phyloP scores from a whole-genome alignment of 2,888 invertebrate species.

The Orthonychiurus folsomi region DNA sequence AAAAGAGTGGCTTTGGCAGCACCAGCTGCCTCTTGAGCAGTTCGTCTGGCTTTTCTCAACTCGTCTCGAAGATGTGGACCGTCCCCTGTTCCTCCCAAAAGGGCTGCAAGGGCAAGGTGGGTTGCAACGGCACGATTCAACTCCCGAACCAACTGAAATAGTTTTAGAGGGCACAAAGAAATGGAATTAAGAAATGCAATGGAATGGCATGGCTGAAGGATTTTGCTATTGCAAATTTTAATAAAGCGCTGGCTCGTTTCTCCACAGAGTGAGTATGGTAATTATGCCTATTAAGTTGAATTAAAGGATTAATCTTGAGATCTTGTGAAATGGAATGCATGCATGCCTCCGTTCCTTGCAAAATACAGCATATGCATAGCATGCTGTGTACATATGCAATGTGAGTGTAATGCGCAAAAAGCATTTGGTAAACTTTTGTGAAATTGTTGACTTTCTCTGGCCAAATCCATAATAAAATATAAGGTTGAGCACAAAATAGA shows the following conservation, averaged over 20 bases:
- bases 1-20: conserved; percentile 40
- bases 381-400: no score
- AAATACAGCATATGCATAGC: no score
- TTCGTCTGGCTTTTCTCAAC: conserved; percentile 41
- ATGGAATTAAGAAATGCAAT: not conserved
- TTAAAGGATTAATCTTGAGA: no score
- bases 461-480: no score
- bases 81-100: conserved; percentile 39
- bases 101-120: conserved; percentile 38
- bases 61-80: conserved; percentile 42
- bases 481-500: no score
- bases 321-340: no score
- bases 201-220: not conserved
- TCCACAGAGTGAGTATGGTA: no score
- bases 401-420: no score
- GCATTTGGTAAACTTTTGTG: no score
- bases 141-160: conserved; percentile 41
- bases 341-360: no score
- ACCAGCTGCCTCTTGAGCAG: conserved; percentile 42
- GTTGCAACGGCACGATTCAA: conserved; percentile 42
- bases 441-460: no score
- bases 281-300: no score
- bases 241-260: not conserved
- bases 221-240: not conserved
- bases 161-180: conserved; percentile 23